Evolutionary conservation across 2,797 vertebrate species (phyloP).

Genomic region (Ambastaia sidthimunki): DNA sequence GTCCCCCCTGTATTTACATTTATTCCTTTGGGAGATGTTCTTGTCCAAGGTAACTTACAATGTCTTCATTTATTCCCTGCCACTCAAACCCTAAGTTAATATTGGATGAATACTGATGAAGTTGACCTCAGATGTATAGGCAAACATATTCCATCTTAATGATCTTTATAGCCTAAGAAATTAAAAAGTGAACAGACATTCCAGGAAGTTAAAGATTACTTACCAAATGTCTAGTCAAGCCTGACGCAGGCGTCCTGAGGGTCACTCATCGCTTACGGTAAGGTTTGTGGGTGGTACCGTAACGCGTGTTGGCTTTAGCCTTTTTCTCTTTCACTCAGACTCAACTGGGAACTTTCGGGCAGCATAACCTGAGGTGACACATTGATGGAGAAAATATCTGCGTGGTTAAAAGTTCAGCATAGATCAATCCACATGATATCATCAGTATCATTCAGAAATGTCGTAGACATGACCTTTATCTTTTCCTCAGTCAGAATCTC

Average conservation of each 20-base stretch:
- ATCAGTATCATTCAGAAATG: background rate
- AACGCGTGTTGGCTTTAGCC: constrained; percentile 56
- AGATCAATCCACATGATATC: background rate
- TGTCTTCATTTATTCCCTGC: background rate
- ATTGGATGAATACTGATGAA: background rate
- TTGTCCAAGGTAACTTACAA: background rate
- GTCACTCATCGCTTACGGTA: constrained; percentile 60
- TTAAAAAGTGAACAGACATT: background rate
- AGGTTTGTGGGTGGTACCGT: background rate
- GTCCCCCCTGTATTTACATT: background rate
- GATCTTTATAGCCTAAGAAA: constrained; percentile 10
- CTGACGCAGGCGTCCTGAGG: constrained; percentile 51
- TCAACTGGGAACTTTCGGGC: constrained; percentile 62
- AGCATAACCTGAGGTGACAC: constrained; percentile 65
- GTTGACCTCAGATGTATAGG: constrained; percentile 13
- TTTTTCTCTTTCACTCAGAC: constrained; percentile 68
- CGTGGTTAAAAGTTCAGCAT: background rate
- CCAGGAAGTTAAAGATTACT: constrained; percentile 42
- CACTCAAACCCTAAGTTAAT: background rate
- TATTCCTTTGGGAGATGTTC: background rate
- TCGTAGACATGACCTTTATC: background rate
- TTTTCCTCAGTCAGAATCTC: background rate
- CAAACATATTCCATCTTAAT: background rate
- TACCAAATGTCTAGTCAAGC: constrained; percentile 50
- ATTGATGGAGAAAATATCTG: constrained; percentile 16